A percentile compares a stretch with the other conserved stretches of the same genome.
phyloP scores from a whole-genome alignment of 1,140 invertebrate genomes.

The Lerema accius region DNA sequence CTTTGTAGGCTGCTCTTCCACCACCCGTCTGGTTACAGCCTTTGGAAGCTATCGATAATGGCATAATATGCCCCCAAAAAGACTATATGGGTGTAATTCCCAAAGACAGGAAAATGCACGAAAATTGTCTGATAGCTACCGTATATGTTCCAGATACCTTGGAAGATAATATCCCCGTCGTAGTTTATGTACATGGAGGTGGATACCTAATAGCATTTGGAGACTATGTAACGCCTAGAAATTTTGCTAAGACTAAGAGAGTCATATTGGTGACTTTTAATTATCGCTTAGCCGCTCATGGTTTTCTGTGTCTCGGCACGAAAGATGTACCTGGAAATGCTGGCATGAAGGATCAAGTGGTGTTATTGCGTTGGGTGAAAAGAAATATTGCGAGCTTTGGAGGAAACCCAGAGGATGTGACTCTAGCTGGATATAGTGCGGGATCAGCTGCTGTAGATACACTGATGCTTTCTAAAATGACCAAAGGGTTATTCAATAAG shows the following conservation, averaged over 20 bases:
- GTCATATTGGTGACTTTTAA: conserved; percentile 52
- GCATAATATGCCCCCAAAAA: conserved; percentile 54
- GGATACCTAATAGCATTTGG: conserved; percentile 46
- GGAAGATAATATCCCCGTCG: conserved; percentile 48
- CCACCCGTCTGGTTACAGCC: conserved; percentile 47
- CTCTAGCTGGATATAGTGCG: conserved; percentile 55
- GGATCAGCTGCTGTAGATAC: conserved; percentile 55
- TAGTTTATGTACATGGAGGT: conserved; percentile 58
- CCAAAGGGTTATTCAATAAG: conserved; percentile 55
- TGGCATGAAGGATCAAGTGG: conserved; percentile 63
- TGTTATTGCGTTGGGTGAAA: conserved; percentile 55
- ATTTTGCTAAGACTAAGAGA: conserved; percentile 42
- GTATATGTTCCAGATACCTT: conserved; percentile 51
- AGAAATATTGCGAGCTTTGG: conserved; percentile 58
- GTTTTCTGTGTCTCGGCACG: conserved; percentile 57
- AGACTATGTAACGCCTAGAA: conserved; percentile 38
- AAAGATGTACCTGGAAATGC: conserved; percentile 60
- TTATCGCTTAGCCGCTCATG: conserved; percentile 53
- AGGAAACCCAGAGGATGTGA: conserved; percentile 62
- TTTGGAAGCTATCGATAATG: conserved; percentile 48
- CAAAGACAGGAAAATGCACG: conserved; percentile 32
- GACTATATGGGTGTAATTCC: neutral
- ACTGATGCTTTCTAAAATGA: conserved; percentile 51
- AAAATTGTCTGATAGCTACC: conserved; percentile 55
- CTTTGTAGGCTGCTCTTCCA: conserved; percentile 55